Base-by-base conservation (phyloP, 37 sponge, comb jelly and placozoan species). In the Aphrocallistes beatrix region DNA sequence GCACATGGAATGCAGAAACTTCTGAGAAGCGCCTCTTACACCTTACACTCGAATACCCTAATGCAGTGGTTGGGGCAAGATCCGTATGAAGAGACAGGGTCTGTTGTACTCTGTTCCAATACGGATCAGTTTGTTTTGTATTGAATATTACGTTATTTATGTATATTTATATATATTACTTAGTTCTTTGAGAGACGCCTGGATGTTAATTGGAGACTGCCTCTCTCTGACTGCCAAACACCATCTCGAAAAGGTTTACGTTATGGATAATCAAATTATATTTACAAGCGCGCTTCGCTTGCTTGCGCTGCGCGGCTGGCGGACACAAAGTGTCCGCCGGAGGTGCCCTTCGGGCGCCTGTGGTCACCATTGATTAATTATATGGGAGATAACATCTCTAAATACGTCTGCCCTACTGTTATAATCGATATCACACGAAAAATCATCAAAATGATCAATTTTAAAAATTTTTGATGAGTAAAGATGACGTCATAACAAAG, bases 21-120 rank as follows among this genome's bases (percentile, higher is more conserved):
- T 19, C 83, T 94, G 16, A 51, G 83, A 16, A 91, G 90, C 50
- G 8, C 87, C 19, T 38, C 85, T 37, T 94, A 91, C 82, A 94
- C 89, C 10, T 90, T 95, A 38, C 91, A 90, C 37, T 91, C 91
- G 39, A 91, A 91, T 37, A 32, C 93, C 36, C 49, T 95, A 39
- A 88, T 85, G 50, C 87, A 91, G 87, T 85, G 87, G 90, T 48
- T 95, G 51, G 92, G 93, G 1, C 86, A 42, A 36, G 92, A 87
- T 0, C 89, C 90, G 6, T 90, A 83, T 82, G 82, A 90, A 38
- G 93, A 95, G 51, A 83, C 90, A n/a, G 91, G 93, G 96, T 95
- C n/a, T 6, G 50, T 13, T 28, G 6, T 84, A 25, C 9, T 10
- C 3, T 69, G 17, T 69, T 8, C 13, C 45, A 16, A 6, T 42